These are phyloP conservation scores for Alosa alosa DNA, from an alignment of 2,113 vertebrate species.

Conservation along the genomic window DNA sequence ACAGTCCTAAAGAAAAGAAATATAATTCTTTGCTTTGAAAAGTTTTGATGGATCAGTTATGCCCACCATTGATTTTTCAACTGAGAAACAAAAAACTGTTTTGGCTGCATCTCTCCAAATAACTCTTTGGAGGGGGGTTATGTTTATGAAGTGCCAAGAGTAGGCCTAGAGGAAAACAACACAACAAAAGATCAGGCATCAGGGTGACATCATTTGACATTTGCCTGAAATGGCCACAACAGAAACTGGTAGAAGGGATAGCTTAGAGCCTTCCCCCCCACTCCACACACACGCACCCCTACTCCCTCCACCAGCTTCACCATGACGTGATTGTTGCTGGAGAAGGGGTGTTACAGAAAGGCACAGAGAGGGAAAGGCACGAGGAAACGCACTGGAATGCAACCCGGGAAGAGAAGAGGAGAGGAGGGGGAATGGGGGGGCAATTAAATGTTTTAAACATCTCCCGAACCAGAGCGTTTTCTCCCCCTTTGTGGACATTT, in stretches of 20 bases:
- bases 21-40: background rate
- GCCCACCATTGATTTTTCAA: background rate
- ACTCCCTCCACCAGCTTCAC: slow-evolving; percentile 12
- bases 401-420: slow-evolving; percentile 22
- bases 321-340: slow-evolving; percentile 13
- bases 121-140: background rate
- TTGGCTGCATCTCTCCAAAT: background rate
- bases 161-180: slow-evolving; percentile 38
- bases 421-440: slow-evolving; percentile 42
- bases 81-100: background rate
- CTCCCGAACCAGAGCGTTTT: slow-evolving; percentile 42
- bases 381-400: slow-evolving; percentile 54
- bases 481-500: slow-evolving; percentile 44
- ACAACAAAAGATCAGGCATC: slow-evolving; percentile 32
- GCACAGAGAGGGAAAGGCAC: slow-evolving; percentile 55
- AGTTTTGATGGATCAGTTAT: background rate
- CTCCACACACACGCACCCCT: background rate
- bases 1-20: background rate
- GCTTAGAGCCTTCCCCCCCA: slow-evolving; percentile 27
- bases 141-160: background rate
- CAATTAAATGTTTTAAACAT: slow-evolving; percentile 63
- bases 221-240: slow-evolving; percentile 48
- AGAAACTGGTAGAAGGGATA: slow-evolving; percentile 32
- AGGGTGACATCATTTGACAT: slow-evolving; percentile 60
- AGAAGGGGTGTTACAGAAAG: slow-evolving; percentile 16